Percentiles rank a stretch among this genome's conserved stretches.
Conservation (phyloP, 2,888 invertebrate genomes). For the Choristoneura rosaceana region DNA sequence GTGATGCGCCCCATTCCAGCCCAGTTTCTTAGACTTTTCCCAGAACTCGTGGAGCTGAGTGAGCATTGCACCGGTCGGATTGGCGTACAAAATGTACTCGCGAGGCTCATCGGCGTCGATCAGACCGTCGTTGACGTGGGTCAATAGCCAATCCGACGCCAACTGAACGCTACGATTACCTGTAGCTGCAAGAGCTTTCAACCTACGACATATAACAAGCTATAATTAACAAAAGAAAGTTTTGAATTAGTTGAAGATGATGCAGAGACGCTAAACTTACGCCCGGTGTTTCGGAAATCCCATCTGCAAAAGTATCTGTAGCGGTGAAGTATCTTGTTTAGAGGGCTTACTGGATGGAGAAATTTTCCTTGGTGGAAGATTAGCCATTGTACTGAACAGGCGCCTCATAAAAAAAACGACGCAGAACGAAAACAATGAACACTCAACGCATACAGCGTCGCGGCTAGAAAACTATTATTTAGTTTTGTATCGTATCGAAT, state of each 20-base stretch:
- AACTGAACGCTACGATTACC: slow-evolving; percentile 94
- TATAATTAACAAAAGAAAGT: background rate
- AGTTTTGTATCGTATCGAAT: too few species aligned
- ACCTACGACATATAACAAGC: slow-evolving; percentile 80
- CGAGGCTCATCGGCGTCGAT: slow-evolving; percentile 91
- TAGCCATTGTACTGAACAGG: slow-evolving; percentile 86
- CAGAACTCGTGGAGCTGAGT: slow-evolving; percentile 91
- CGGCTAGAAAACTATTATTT: too few species aligned
- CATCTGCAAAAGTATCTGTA: slow-evolving; percentile 94
- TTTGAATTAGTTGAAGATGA: background rate
- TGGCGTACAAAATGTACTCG: slow-evolving; percentile 95
- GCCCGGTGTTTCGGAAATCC: slow-evolving; percentile 95
- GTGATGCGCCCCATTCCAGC: slow-evolving; percentile 96
- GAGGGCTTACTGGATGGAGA: slow-evolving; percentile 89
- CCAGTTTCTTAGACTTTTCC: slow-evolving; percentile 89
- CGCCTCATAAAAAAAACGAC: slow-evolving; percentile 58
- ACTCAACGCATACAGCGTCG: background rate
- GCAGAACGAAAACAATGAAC: slow-evolving; percentile 30
- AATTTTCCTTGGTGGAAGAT: slow-evolving; percentile 91
- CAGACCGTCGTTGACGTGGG: slow-evolving; percentile 94
- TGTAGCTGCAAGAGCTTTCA: slow-evolving; percentile 95
- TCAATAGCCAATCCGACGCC: slow-evolving; percentile 95
- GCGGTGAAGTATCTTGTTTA: slow-evolving; percentile 90
- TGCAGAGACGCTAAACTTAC: slow-evolving; percentile 84
- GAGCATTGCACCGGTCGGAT: slow-evolving; percentile 91